A percentile compares a stretch with the other conserved stretches of the same genome.
Conservation (phyloP, 2,797 vertebrate species). For the Graptemys geographica region DNA sequence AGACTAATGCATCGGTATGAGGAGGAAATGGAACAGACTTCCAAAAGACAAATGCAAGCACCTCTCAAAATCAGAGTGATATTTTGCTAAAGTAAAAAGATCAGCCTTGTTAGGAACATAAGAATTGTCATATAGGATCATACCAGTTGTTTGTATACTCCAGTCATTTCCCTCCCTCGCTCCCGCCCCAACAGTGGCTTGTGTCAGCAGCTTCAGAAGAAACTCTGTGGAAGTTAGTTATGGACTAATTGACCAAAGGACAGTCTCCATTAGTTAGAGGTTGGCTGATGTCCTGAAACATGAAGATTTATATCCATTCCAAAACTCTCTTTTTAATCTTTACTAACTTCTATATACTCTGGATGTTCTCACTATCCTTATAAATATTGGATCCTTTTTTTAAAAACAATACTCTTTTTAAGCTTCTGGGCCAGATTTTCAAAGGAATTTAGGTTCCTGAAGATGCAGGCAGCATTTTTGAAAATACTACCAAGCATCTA, state of each 20-base stretch:
- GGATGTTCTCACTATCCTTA: accelerated
- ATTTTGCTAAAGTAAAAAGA: background rate
- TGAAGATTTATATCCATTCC: background rate
- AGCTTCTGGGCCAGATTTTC: background rate
- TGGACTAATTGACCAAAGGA: background rate
- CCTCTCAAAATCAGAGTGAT: background rate
- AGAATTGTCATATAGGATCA: background rate
- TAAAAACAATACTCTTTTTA: background rate
- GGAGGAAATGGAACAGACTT: background rate
- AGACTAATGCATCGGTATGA: accelerated
- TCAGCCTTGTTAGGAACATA: background rate
- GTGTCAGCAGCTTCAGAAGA: background rate
- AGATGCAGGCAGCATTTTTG: background rate
- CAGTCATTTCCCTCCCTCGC: background rate
- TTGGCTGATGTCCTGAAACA: background rate
- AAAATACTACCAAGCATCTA: background rate
- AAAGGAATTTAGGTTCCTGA: background rate
- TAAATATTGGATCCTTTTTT: background rate
- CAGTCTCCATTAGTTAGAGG: background rate
- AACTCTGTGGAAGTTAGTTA: background rate
- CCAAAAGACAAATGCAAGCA: background rate
- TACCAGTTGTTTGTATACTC: background rate
- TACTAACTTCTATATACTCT: background rate
- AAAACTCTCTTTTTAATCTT: background rate
- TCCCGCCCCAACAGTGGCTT: background rate